These are phyloP conservation scores for Rousettus madagascariensis DNA, from an alignment of 2,797 vertebrate genomes.

Conservation along the genomic window DNA sequence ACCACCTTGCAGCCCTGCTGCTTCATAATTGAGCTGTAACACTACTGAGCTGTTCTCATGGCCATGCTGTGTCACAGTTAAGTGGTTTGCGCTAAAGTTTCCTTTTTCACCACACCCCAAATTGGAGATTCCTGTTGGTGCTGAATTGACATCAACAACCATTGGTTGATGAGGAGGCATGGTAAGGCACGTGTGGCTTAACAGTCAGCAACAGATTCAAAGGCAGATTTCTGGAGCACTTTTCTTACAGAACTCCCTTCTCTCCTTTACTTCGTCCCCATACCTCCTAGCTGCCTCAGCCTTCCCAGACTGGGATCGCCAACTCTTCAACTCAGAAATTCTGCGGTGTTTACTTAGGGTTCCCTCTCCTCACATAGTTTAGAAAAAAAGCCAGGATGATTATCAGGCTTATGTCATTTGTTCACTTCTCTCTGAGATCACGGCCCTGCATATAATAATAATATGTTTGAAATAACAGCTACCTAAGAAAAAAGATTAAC, in stretches of 20 bases:
- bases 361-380: not conserved
- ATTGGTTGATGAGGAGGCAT: not conserved
- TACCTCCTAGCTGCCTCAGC: not conserved
- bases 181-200: not conserved
- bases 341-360: not conserved
- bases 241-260: not conserved
- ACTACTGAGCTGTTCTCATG: too few species aligned
- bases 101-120: too few species aligned
- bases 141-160: too few species aligned
- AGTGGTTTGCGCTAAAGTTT: too few species aligned
- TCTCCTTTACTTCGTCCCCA: too few species aligned
- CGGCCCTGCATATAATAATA: not conserved
- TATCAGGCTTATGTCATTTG: not conserved
- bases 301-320: not conserved
- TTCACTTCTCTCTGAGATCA: not conserved
- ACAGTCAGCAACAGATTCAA: not conserved
- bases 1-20: too few species aligned
- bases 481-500: not conserved
- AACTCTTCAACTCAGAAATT: not conserved
- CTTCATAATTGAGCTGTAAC: too few species aligned
- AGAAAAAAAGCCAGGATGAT: not conserved
- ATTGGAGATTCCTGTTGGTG: too few species aligned
- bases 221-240: not conserved
- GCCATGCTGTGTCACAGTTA: too few species aligned
- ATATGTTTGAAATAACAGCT: not conserved